These are phyloP conservation scores for Pseudochirops corinnae DNA, from an alignment of 2,797 vertebrate genomes.

Conservation along the genomic window DNA sequence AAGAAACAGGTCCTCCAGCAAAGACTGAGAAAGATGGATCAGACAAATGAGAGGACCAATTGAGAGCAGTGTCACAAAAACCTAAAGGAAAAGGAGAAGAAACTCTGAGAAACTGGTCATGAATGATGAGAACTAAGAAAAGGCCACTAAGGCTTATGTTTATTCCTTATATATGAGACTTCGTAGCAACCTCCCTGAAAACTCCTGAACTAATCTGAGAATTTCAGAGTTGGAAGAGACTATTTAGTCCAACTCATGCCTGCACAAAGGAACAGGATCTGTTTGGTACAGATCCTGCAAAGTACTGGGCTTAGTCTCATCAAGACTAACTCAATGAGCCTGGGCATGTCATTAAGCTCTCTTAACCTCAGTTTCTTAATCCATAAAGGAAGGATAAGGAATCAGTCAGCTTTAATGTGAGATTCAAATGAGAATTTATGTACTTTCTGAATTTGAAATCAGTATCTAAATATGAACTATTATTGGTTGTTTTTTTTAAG, in stretches of 20 bases:
- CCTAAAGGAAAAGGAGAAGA: background rate
- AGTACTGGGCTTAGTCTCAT: background rate
- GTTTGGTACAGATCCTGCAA: background rate
- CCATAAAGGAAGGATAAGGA: background rate
- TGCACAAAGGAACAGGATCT: background rate
- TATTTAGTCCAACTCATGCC: background rate
- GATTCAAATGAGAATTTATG: background rate
- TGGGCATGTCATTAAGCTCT: background rate
- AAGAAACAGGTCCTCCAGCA: background rate
- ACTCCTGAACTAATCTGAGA: background rate
- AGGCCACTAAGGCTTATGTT: background rate
- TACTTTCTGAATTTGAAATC: background rate
- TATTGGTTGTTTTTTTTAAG: background rate
- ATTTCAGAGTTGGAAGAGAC: background rate
- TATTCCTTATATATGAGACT: constrained; percentile 1
- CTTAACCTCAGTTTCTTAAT: background rate
- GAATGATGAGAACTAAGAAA: background rate
- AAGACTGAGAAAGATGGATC: background rate
- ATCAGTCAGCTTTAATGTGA: background rate
- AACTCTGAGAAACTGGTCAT: background rate
- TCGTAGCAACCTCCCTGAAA: constrained; percentile 15
- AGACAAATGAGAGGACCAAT: background rate
- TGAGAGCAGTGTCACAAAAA: background rate
- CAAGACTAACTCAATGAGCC: background rate
- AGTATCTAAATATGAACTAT: background rate